phyloP scores from a whole-genome alignment of 2,888 invertebrate genomes.

The Arctia plantaginis region DNA sequence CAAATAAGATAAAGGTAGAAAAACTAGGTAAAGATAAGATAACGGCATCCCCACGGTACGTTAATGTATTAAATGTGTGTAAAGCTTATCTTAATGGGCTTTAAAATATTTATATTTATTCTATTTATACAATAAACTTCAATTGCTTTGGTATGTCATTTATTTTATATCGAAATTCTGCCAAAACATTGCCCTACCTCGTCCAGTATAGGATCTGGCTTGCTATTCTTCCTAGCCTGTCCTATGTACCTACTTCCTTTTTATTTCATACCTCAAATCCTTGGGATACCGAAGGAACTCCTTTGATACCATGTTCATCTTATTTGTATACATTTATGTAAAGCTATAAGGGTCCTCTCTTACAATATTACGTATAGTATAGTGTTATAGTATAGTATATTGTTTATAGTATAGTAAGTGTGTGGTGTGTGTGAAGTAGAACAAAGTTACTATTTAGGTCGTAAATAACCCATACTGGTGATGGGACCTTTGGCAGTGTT shows the following conservation, averaged over 20 bases:
- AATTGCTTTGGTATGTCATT: background rate
- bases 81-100: constrained; percentile 1
- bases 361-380: background rate
- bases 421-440: too few species aligned
- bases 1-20: constrained; percentile 23
- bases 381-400: too few species aligned
- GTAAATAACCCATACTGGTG: background rate
- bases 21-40: constrained; percentile 29
- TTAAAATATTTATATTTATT: background rate
- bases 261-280: too few species aligned
- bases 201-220: background rate
- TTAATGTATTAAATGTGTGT: constrained; percentile 25
- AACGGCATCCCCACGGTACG: constrained; percentile 37
- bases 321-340: background rate
- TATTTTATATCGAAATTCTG: background rate
- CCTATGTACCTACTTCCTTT: too few species aligned
- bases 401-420: too few species aligned
- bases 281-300: too few species aligned
- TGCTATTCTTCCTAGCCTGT: background rate
- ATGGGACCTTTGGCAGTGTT: background rate
- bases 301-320: background rate
- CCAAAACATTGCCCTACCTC: background rate
- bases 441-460: background rate
- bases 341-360: background rate
- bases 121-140: background rate